Base-by-base conservation (phyloP, 2,888 invertebrate genomes). In the Mythimna loreyi region DNA sequence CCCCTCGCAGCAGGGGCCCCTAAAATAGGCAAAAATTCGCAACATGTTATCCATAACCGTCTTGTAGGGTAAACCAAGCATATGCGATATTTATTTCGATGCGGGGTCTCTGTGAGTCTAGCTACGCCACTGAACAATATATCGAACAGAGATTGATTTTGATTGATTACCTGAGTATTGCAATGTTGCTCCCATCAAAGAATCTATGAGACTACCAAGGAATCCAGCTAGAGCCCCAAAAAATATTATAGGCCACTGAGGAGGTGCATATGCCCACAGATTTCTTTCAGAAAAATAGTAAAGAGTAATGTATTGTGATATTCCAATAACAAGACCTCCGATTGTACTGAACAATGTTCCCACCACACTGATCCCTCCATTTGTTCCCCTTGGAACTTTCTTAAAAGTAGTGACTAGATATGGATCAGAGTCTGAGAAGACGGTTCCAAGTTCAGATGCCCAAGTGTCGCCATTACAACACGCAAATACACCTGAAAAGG, bases 401-500 rank as follows among this genome's bases (percentile, higher is more conserved):
- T 96, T 96, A 78, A 97, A 96, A 23, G 97, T 96, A 13, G 98
- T 98, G 40, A 99, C 97, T 7, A 99, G 96, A 78, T 97, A 95
- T 6, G 98, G 98, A 75, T 98, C 96, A 0, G 96, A 92, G 33
- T 91, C 93, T 8, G 97, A 97, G 25, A 98, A 89, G 0, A 98
- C 98, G 43, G 97, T 96, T 2, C 98, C 99, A 23, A 99, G 91
- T 93, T 99, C 99, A 47, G 98, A 98, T 58, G 99, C 98, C 98
- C 98, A 98, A 0, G 99, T 99, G 87, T 99, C 99, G 0, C 98
- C 99, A 89, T 98, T 98, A 82, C 97, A 97, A 87, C 98, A 98
- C 19, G 98, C 97, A 85, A 98, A 96, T 0, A 98, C 96, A 83
- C 97, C 97, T 97, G 90, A 50, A 89, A 89, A 58, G 25, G 70